Conservation (phyloP, 2,888 invertebrate species). For the Xestia rhomboidea region DNA sequence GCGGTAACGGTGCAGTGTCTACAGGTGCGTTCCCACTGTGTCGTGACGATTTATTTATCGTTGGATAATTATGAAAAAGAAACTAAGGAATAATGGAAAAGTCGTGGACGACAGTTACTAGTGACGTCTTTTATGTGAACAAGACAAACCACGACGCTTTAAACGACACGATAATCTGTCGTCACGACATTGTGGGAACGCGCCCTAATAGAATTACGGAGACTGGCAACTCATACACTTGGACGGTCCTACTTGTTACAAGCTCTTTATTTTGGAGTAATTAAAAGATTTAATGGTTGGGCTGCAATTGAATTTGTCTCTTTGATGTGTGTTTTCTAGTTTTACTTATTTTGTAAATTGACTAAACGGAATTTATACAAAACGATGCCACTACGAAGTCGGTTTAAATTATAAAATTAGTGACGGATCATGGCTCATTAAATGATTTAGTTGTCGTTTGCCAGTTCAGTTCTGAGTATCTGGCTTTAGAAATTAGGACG, state of each 20-base stretch:
- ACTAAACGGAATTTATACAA: background rate
- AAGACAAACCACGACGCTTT: too few species aligned
- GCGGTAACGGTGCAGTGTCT: slow-evolving; percentile 45
- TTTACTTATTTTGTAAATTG: background rate
- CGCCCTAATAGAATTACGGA: slow-evolving; percentile 10
- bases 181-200: too few species aligned
- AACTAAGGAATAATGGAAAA: too few species aligned
- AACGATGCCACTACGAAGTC: background rate
- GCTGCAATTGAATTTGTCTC: background rate
- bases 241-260: slow-evolving; percentile 18
- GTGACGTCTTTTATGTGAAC: too few species aligned
- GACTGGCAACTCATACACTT: slow-evolving; percentile 25
- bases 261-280: background rate
- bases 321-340: background rate
- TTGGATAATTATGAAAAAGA: too few species aligned
- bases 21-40: too few species aligned
- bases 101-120: too few species aligned
- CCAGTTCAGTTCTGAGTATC: background rate
- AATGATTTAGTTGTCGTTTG: background rate
- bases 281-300: background rate
- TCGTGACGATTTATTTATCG: too few species aligned
- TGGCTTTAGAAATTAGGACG: background rate
- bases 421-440: slow-evolving; percentile 8
- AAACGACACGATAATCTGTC: too few species aligned
- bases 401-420: background rate